These are phyloP conservation scores for Dryomyza anilis DNA, from an alignment of 2,888 invertebrate species.

Conservation along the genomic window DNA sequence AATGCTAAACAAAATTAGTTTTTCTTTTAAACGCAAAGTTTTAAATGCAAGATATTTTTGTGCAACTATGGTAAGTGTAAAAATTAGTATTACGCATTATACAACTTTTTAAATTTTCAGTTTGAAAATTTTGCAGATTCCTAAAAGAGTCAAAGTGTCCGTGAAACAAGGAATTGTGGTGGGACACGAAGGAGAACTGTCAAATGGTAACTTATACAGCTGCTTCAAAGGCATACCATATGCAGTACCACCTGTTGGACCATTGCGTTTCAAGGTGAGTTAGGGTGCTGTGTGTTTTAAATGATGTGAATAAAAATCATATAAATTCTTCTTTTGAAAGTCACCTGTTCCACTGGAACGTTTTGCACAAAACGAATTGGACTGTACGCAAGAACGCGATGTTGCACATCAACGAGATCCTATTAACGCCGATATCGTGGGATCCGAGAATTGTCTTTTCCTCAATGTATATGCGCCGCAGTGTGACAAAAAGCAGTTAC, in stretches of 20 bases:
- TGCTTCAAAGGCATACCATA: slow-evolving; percentile 66
- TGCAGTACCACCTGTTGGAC: slow-evolving; percentile 65
- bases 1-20: too few species aligned
- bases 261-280: slow-evolving; percentile 56
- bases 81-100: too few species aligned
- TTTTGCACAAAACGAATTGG: slow-evolving; percentile 48
- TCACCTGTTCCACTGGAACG: slow-evolving; percentile 53
- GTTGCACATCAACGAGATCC: slow-evolving; percentile 52
- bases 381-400: slow-evolving; percentile 52
- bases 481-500: slow-evolving; percentile 31
- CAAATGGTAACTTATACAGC: slow-evolving; percentile 60
- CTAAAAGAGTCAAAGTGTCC: slow-evolving; percentile 45
- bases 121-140: too few species aligned
- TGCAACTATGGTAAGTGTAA: too few species aligned
- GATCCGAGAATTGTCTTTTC: slow-evolving; percentile 57
- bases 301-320: too few species aligned
- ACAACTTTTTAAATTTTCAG: too few species aligned
- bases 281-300: too few species aligned
- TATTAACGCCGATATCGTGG: slow-evolving; percentile 39
- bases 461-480: slow-evolving; percentile 57
- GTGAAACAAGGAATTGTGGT: slow-evolving; percentile 63
- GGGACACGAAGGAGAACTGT: slow-evolving; percentile 59
- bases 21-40: too few species aligned
- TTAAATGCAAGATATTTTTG: too few species aligned
- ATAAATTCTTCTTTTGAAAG: slow-evolving; percentile 36